phyloP scores from a whole-genome alignment of 2,888 invertebrate species.

The Erannis defoliaria region DNA sequence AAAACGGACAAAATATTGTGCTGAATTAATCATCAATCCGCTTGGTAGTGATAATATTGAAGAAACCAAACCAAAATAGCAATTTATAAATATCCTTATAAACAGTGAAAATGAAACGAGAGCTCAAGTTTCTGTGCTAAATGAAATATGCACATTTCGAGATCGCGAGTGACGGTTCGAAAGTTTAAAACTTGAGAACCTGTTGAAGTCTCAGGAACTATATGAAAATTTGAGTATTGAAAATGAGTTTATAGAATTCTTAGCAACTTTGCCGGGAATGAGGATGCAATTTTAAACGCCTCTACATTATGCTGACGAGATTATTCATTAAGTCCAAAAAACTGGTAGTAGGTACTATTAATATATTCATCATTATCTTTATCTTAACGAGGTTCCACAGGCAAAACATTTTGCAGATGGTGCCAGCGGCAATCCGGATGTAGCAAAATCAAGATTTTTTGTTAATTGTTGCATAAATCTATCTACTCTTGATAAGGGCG shows the following conservation, averaged over 20 bases:
- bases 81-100: slow-evolving; percentile 22
- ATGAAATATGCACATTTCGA: slow-evolving; percentile 78
- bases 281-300: slow-evolving; percentile 45
- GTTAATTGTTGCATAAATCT: too few relatives aligned
- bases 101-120: slow-evolving; percentile 31
- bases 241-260: slow-evolving; percentile 50
- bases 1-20: too few relatives aligned
- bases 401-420: too few relatives aligned
- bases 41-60: neutral
- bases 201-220: slow-evolving; percentile 69
- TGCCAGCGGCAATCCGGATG: too few relatives aligned
- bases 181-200: slow-evolving; percentile 66
- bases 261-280: slow-evolving; percentile 35
- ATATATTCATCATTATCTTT: too few relatives aligned
- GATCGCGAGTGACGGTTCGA: slow-evolving; percentile 62
- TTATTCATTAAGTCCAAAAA: neutral
- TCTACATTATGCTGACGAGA: slow-evolving; percentile 42
- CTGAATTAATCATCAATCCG: too few relatives aligned
- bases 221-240: slow-evolving; percentile 54
- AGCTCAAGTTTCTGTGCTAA: slow-evolving; percentile 46
- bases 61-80: slow-evolving; percentile 20
- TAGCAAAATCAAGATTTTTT: too few relatives aligned
- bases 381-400: too few relatives aligned
- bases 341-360: too few relatives aligned
- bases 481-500: too few relatives aligned